Evolutionary conservation across 2,888 invertebrate species (phyloP), one percentile per base, ranked within the genome.

Genomic region (Creontiades dilutus): DNA sequence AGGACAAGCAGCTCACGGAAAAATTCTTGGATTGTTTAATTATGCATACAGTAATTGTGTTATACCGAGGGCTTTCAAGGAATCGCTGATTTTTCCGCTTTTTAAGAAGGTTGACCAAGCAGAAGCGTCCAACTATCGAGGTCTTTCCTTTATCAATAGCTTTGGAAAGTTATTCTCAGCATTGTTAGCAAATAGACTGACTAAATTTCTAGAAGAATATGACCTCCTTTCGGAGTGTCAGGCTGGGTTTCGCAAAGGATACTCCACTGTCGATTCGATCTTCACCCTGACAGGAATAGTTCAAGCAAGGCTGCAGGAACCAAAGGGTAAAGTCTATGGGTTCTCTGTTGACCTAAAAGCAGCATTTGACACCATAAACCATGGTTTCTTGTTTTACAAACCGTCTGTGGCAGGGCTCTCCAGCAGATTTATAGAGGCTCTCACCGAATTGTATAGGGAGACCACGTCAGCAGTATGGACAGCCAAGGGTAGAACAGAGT

Each of bases 131-230:
- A 37, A 86, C 37, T 86, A 68, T 37, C 52, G 84, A 57, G 84
- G 84, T 7, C 84, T 84, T 28, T 84, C 84, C 3, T 84, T 84
- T 57, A 85, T 86, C 27, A 86, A 86, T 76, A 75, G 86, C 23
- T 16, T 86, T 5, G 86, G 46, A 19, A 86, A 86, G 48, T 47
- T 86, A 14, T 75, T 86, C 14, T 19, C 86, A 12, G 76, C 75
- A 75, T 14, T 86, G 76, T 27, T 86, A 23, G 68, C 86, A 47
- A 86, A 23, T n/a, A 68, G 86, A n/a, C 23, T 86, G 27, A 27
- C 13, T 13, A 27, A n/a, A 19, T 86, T 86, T 76, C 76, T 89
- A 19, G 80, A 89, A 27, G 57, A 78, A 1, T n/a, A 23, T 7
- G 48, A 81, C 46, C 16, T 89, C 19, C 37, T 89, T 2, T 27